Evolutionary conservation across 37 sponge, comb jelly and placozoan species (phyloP).

Genomic region (Spongia lamella): DNA sequence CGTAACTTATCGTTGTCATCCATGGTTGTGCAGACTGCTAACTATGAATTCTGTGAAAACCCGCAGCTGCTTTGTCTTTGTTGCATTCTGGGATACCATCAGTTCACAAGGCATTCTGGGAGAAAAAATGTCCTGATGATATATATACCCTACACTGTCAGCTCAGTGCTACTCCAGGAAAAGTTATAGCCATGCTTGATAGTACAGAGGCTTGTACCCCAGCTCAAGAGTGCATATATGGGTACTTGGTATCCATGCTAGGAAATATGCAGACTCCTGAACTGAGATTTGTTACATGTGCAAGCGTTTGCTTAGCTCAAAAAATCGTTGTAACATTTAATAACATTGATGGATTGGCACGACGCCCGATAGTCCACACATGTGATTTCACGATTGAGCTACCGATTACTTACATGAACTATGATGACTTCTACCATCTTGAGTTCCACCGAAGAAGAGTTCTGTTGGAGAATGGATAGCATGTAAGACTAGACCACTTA

Average conservation of each 20-base stretch:
- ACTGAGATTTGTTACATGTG: background rate
- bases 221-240: background rate
- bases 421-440: constrained; percentile 15
- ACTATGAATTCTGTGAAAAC: constrained; percentile 18
- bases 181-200: constrained; percentile 9
- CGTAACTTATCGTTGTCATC: background rate
- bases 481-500: no score
- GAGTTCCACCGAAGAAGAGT: background rate
- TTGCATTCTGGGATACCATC: constrained; percentile 21
- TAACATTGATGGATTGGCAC: background rate
- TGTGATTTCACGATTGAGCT: background rate
- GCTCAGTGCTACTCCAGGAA: constrained; percentile 6
- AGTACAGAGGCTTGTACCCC: background rate
- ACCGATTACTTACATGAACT: constrained; percentile 7
- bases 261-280: background rate
- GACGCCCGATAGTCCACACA: constrained; percentile 8
- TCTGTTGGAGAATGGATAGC: constrained; percentile 35
- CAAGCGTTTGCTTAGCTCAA: background rate
- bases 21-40: constrained; percentile 6
- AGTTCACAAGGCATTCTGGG: constrained; percentile 8
- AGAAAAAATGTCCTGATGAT: background rate
- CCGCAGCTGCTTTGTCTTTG: constrained; percentile 23
- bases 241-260: background rate
- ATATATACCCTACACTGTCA: background rate
- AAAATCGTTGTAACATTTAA: background rate